Base-by-base conservation (phyloP, 2,797 vertebrate species). In the Bufotes viridis region DNA sequence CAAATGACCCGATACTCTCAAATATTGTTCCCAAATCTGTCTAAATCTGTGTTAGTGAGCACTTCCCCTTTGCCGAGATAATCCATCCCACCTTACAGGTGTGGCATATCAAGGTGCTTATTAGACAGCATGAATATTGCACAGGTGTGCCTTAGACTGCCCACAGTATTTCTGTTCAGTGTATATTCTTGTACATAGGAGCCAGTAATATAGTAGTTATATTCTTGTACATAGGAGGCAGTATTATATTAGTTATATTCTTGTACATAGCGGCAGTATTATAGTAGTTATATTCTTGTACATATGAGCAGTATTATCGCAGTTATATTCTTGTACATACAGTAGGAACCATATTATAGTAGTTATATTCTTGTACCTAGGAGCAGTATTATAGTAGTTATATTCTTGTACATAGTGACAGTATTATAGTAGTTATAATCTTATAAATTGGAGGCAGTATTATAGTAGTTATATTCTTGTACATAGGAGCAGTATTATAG, bases 341-440 rank as follows among this genome's bases (percentile, higher is more conserved):
- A 63, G 18, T 65, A 65, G 63, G 63, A 8, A 22, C 57, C 4
- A 9, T 60, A 60, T 60, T 60, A 60, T 60, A 60, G 57, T 60
- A 60, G 57, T 60, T 60, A 60, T 60, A 60, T 60, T 60, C 3
- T 17, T 60, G 57, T 60, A 60, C 57, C 4, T 60, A 60, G 57
- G 4, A 1, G 1, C 60, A 63, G 60, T 63, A 63, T 20, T 63
- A 63, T 63, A 63, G 60, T 63, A 63, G 60, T 63, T 63, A 63
- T 63, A 63, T 63, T 20, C 60, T 63, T 22, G 60, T 63, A 63
- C 60, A 63, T 63, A 63, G 60, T n/a, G 60, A 22, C 22, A 65
- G 63, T 65, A 65, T 65, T 65, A 65, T 65, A 65, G 63, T 65
- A 65, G 63, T 65, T 65, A 65, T 65, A 65, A 24, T 65, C 63